Base-by-base conservation (phyloP, 2,797 vertebrate species). In the Cyprinella venusta region DNA sequence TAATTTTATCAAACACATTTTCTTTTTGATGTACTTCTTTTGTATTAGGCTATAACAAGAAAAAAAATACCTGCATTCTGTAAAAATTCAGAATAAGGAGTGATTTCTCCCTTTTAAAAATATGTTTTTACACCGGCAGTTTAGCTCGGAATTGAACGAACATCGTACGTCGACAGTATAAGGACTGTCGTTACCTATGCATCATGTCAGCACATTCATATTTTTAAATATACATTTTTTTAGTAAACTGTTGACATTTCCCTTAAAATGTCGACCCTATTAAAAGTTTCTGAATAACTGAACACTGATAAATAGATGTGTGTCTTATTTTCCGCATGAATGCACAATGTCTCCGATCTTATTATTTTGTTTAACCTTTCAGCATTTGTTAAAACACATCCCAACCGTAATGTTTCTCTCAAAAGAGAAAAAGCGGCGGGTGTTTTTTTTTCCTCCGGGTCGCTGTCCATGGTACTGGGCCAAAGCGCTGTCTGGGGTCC, bases 401-500 rank as follows among this genome's bases (percentile, higher is more conserved):
- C 8, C 8, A 18, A 16, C 13, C 16, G 15, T 30, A 21, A 64
- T 6, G 16, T 50, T 40, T 68, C 45, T 24, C 30, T 24, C 40
- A 50, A 36, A 65, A 82, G 10, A 45, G 6, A 8, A 9, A 12
- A 33, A 40, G 19, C 30, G 48, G 2, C 52, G 36, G 8, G 5
- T 21, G 24, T 69, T 3, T 36, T 26, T 36, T 26, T 42, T 77
- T 68, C 5, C 5, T 26, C 76, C 42, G 1, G 36, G 83, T 67
- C 87, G 90, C 94, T 95, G 89, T 94, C 94, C 93, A 24, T 13
- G 89, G 94, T 95, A 0, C 93, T 93, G 91, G n/a, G 21, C 69
- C 70, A 19, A 40, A 82, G 91, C 90, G 88, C 94, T 94, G 89
- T 93, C 91, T 88, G 8, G 4, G 76, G 92, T 92, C 21, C 93